phyloP scores from a whole-genome alignment of 2,888 invertebrate species.

The Lottia gigantea region DNA sequence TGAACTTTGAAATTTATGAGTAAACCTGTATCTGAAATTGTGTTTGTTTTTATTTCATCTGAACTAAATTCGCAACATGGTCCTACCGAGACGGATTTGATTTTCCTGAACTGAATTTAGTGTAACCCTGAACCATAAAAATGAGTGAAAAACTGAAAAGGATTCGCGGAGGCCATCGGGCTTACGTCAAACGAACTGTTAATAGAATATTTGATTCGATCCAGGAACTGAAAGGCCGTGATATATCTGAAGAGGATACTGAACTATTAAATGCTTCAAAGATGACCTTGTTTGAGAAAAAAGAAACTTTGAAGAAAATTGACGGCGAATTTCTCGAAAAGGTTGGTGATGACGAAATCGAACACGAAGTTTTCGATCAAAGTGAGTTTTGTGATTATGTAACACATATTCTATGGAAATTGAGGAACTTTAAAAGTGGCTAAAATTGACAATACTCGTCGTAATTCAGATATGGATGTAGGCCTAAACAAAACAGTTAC shows the following conservation, averaged over 20 bases:
- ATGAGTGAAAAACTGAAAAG: background rate
- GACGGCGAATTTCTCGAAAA: background rate
- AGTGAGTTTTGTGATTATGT: constrained; percentile 3
- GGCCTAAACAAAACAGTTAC: background rate
- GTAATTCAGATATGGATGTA: no score
- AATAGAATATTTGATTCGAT: background rate
- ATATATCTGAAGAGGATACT: background rate
- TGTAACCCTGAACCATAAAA: background rate
- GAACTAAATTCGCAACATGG: background rate
- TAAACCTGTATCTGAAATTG: no score
- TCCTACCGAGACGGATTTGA: background rate
- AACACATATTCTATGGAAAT: no score
- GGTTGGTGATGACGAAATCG: background rate
- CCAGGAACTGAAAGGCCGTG: background rate
- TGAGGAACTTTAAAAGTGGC: no score
- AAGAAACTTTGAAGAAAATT: background rate
- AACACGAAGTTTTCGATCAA: background rate
- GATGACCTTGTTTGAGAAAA: background rate
- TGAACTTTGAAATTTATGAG: no score
- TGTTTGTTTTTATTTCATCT: no score
- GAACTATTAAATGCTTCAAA: background rate
- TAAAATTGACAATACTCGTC: no score
- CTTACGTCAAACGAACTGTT: background rate
- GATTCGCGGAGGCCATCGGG: background rate
- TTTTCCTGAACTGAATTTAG: no score